Evolutionary conservation across 2,888 invertebrate species (phyloP), one percentile per base, ranked within the genome.

Genomic region (Tethea ocularis): DNA sequence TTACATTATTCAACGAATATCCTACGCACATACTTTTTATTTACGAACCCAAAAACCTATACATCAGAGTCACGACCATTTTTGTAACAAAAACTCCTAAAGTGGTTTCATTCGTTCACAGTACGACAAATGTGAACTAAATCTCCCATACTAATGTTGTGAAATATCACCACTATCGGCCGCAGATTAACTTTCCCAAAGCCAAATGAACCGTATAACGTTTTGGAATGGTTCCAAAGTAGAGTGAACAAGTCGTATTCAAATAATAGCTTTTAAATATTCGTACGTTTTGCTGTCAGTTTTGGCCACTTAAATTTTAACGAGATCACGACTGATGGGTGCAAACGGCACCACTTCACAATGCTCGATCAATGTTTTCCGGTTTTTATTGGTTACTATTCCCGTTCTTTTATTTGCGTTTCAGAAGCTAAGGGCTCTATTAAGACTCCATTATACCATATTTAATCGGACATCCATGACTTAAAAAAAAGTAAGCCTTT

Each of bases 141-240:
- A 58, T 56, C 38, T 46, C n/a, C 23, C 46, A 38, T 59, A 64
- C 61, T 60, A 66, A 63, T 61, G 61, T 53, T 38, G 59, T 61
- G 57, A 59, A 59, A 51, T 71, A 75, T 72, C 58, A 64, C 63
- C 59, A 56, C 64, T 65, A 69, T 77, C 69, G 63, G 62, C 57
- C 59, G 57, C 61, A 69, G 62, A 72, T 72, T 69, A 71, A 77
- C 72, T 72, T 33, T 63, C 58, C 41, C 57, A 17, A 46, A 51
- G 58, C 65, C 64, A 73, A 75, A 75, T 74, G 67, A 68, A 69
- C 63, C 63, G 17, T 46, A 33, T 60, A 46, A 63, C 61, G 64
- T 65, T 69, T 77, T 78, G 74, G 80, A 72, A 57, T 46, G 24
- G 22, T n/a, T 72, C 76, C 77, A 80, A 77, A 63, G 60, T 68